A percentile compares a stretch with the other conserved stretches of the same genome.
These are phyloP conservation scores for Graphium colonna DNA, from an alignment of 2,888 invertebrate genomes.

Conservation along the genomic window DNA sequence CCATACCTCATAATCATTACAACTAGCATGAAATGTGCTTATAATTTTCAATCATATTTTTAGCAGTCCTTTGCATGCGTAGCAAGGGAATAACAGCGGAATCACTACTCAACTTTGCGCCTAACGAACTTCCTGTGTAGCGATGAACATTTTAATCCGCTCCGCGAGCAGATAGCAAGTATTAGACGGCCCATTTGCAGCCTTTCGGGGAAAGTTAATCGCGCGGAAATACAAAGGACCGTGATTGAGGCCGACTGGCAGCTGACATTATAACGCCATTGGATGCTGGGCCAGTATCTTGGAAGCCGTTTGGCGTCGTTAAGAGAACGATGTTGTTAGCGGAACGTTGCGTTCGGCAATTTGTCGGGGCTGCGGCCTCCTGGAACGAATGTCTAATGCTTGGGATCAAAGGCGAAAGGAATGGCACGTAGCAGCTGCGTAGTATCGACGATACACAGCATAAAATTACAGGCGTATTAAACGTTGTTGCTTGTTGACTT, in stretches of 20 bases:
- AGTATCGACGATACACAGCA: no score
- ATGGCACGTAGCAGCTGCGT: no score
- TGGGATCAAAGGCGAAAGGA: no score
- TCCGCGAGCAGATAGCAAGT: constrained; percentile 16
- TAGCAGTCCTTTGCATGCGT: neutral
- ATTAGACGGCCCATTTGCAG: constrained; percentile 20
- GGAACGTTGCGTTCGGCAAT: constrained; percentile 15
- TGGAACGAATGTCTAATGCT: neutral
- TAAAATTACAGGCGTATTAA: no score
- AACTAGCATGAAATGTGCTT: no score
- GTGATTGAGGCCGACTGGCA: constrained; percentile 16
- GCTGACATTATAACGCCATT: constrained; percentile 7
- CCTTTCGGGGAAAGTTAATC: constrained; percentile 32
- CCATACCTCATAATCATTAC: no score
- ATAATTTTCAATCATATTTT: no score
- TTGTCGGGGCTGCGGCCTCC: neutral
- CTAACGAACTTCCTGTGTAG: constrained; percentile 9
- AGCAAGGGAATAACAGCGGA: neutral
- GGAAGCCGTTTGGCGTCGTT: constrained; percentile 19
- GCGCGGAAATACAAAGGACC: constrained; percentile 31
- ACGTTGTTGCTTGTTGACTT: no score
- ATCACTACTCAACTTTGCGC: neutral
- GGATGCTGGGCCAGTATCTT: constrained; percentile 20
- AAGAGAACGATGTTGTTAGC: constrained; percentile 15
- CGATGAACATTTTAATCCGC: constrained; percentile 16